Evolutionary conservation across 2,888 invertebrate species (phyloP).

Genomic region (Caenorhabditis becei): DNA sequence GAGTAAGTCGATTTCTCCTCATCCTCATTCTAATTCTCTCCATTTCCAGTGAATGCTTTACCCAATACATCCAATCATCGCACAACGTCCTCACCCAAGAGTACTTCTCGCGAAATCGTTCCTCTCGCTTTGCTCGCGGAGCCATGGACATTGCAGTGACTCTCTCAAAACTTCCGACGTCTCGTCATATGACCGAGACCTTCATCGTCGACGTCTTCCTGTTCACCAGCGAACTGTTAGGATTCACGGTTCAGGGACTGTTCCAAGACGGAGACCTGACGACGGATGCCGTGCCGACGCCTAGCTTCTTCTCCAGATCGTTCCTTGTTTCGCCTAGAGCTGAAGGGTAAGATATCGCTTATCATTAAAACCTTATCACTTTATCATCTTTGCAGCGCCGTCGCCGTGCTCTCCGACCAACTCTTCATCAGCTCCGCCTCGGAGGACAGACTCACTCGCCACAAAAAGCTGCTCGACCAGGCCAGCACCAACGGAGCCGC

Average conservation of each 20-base stretch:
- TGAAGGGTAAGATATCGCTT: slow-evolving; percentile 76
- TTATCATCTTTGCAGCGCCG: slow-evolving; percentile 70
- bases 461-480: slow-evolving; percentile 65
- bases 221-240: slow-evolving; percentile 85
- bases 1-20: slow-evolving; percentile 54
- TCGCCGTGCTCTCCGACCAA: slow-evolving; percentile 83
- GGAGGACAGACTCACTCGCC: slow-evolving; percentile 67
- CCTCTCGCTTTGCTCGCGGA: slow-evolving; percentile 66
- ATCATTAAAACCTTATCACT: too few relatives aligned
- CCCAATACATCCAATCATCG: slow-evolving; percentile 80
- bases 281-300: slow-evolving; percentile 68
- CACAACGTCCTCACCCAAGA: slow-evolving; percentile 84
- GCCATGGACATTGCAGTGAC: slow-evolving; percentile 88
- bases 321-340: slow-evolving; percentile 82
- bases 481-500: slow-evolving; percentile 42
- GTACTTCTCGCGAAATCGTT: slow-evolving; percentile 77
- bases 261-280: slow-evolving; percentile 87
- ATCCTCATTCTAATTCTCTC: not conserved
- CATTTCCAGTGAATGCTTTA: slow-evolving; percentile 72
- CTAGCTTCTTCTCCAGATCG: slow-evolving; percentile 82
- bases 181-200: slow-evolving; percentile 90
- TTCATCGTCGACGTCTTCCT: slow-evolving; percentile 92
- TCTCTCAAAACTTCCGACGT: slow-evolving; percentile 90
- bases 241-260: slow-evolving; percentile 90
- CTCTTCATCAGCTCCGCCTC: slow-evolving; percentile 84